These are phyloP conservation scores for Ochropacha duplaris DNA, from an alignment of 2,888 invertebrate species.

Conservation along the genomic window DNA sequence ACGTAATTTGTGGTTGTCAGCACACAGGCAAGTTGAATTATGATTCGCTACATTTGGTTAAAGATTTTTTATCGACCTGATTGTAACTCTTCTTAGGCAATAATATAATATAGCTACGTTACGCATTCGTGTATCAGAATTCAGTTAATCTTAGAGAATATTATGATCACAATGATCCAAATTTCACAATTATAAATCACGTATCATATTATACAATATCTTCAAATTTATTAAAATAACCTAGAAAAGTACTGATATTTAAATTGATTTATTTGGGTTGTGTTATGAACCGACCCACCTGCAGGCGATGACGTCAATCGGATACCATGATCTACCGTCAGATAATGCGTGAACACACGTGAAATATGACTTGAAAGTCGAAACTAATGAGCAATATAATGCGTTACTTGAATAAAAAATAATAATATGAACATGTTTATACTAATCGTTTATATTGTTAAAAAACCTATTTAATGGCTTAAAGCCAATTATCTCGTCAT, in stretches of 20 bases:
- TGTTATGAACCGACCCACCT: slow-evolving; percentile 37
- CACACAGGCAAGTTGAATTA: too few relatives aligned
- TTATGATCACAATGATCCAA: too few relatives aligned
- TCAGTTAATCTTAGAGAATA: too few relatives aligned
- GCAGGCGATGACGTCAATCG: slow-evolving; percentile 54
- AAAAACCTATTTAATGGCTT: neutral
- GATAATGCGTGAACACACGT: slow-evolving; percentile 34
- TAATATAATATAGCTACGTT: too few relatives aligned
- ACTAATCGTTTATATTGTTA: neutral
- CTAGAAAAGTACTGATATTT: neutral
- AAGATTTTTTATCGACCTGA: too few relatives aligned
- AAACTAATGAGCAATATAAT: neutral
- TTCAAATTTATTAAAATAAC: too few relatives aligned
- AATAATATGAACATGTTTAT: neutral
- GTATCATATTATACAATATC: too few relatives aligned
- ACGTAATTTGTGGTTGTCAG: neutral
- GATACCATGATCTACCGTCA: slow-evolving; percentile 34
- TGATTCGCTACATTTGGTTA: too few relatives aligned
- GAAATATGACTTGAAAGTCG: slow-evolving; percentile 19
- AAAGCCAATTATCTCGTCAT: neutral
- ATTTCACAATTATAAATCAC: too few relatives aligned
- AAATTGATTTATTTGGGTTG: slow-evolving; percentile 12
- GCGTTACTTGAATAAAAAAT: neutral
- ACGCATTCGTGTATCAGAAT: too few relatives aligned
- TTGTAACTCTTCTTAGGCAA: too few relatives aligned